A percentile compares a stretch with the other conserved stretches of the same genome.
phyloP scores from a whole-genome alignment of 2,888 invertebrate genomes.

The Drosophila ustulata region DNA sequence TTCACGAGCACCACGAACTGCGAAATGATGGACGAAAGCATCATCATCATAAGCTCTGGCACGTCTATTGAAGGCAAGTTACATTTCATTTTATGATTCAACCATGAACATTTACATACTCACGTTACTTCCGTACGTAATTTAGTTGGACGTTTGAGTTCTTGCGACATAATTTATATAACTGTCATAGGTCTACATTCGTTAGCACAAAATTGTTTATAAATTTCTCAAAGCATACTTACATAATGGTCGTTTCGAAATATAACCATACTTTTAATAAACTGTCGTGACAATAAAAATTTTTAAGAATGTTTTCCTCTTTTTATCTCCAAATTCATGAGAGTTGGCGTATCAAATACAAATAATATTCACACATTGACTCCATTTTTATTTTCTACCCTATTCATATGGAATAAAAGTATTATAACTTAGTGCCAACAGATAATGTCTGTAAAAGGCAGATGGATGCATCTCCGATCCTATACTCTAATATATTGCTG shows the following conservation, averaged over 20 bases:
- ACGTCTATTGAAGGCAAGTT: background rate
- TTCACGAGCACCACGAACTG: constrained; percentile 54
- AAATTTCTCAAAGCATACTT: constrained; percentile 4
- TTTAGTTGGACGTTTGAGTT: background rate
- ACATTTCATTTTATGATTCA: background rate
- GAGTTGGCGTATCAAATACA: no score
- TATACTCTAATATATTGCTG: no score
- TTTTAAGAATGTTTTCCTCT: no score
- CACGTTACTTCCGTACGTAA: background rate
- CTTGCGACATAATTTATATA: background rate
- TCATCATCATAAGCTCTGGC: constrained; percentile 57
- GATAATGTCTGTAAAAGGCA: no score
- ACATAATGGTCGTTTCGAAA: background rate
- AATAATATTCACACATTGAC: no score
- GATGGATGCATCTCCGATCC: no score
- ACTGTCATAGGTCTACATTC: background rate
- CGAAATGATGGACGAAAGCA: constrained; percentile 54
- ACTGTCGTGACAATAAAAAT: no score
- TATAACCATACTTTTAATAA: no score
- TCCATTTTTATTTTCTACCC: no score
- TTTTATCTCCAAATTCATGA: no score
- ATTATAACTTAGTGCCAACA: no score
- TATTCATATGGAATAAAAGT: no score
- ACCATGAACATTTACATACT: background rate
- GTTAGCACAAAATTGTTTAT: background rate